Evolutionary conservation across 2,888 invertebrate genomes (phyloP).

Genomic region (Leptinotarsa haldemani): DNA sequence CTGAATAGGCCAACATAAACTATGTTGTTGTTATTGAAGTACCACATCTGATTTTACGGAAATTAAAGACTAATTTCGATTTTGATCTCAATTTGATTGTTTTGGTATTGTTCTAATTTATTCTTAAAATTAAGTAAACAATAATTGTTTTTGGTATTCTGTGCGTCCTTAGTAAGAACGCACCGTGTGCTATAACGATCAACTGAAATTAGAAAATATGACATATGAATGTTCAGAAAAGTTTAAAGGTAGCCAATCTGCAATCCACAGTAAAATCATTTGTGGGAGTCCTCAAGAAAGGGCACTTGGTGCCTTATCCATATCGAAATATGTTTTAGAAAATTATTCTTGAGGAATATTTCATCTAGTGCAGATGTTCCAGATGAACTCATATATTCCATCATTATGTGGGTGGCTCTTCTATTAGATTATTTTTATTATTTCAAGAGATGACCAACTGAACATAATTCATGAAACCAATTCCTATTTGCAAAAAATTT

Average conservation of each 20-base stretch:
- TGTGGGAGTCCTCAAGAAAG: not conserved
- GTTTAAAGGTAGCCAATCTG: not conserved
- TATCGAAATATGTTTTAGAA: not conserved
- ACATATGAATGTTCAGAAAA: not conserved
- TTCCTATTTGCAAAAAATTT: no score
- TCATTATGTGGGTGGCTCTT: not conserved
- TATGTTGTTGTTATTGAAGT: not conserved
- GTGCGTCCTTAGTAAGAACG: not conserved
- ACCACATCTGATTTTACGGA: slow-evolving; percentile 10
- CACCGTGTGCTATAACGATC: not conserved
- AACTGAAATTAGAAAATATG: not conserved
- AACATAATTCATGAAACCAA: no score
- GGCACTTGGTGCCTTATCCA: not conserved
- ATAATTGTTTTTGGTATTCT: not conserved
- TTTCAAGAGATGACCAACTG: no score
- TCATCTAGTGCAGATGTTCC: not conserved
- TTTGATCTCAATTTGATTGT: slow-evolving; percentile 25
- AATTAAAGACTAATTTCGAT: slow-evolving; percentile 17
- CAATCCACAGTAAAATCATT: not conserved
- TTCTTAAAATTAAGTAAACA: slow-evolving; percentile 24
- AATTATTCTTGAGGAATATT: not conserved
- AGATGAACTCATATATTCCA: not conserved
- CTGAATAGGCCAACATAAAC: not conserved
- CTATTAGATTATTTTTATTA: not conserved
- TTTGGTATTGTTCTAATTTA: slow-evolving; percentile 24